A percentile compares a stretch with the other conserved stretches of the same genome.
Evolutionary conservation across 2,888 invertebrate species (phyloP).

Genomic region (Cantharis rustica): DNA sequence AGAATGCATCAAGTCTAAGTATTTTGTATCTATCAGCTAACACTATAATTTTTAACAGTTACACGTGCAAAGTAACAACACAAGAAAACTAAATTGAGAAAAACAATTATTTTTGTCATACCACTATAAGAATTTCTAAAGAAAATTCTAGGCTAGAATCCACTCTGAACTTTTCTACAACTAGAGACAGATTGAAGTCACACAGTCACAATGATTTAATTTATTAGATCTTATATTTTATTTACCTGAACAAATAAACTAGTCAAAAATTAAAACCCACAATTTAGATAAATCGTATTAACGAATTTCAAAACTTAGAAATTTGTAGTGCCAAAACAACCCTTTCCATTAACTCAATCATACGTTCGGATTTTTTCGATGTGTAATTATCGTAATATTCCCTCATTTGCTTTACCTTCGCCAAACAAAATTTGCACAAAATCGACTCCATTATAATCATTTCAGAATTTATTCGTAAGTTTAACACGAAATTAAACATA

Average conservation of each 20-base stretch:
- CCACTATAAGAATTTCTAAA: not conserved
- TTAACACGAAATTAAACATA: not conserved
- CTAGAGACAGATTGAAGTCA: not conserved
- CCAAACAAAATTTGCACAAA: not conserved
- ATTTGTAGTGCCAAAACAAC: not conserved
- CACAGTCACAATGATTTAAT: not conserved
- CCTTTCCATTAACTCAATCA: not conserved
- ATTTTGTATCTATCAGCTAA: not conserved
- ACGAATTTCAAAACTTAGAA: not conserved
- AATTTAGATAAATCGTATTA: not conserved
- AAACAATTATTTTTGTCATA: not conserved
- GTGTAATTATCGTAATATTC: not conserved
- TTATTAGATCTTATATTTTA: not conserved
- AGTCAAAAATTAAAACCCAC: not conserved
- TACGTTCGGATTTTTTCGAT: not conserved
- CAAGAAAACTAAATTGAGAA: not conserved
- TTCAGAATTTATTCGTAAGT: not conserved
- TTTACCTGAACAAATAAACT: not conserved
- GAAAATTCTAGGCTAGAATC: not conserved
- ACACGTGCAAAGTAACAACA: not conserved
- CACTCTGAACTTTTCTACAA: not conserved
- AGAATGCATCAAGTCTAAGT: not conserved
- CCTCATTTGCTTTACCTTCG: not conserved
- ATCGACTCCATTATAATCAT: not conserved
- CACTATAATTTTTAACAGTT: not conserved